Base-by-base conservation (phyloP, 2,113 vertebrate species). In the Phodopus roborovskii region DNA sequence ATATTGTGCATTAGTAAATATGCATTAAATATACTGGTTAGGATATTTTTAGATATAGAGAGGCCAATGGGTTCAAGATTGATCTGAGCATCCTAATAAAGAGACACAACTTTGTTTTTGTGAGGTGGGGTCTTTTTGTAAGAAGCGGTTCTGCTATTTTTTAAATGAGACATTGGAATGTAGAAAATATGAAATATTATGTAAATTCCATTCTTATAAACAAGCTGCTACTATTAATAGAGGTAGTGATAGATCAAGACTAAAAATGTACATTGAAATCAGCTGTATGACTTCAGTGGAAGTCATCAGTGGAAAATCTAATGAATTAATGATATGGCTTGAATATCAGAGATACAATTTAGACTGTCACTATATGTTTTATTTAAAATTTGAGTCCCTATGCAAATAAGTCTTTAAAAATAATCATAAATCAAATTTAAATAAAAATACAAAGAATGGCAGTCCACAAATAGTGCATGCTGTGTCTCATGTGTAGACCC, bases 241-340 rank as follows among this genome's bases (percentile, higher is more conserved):
- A 97, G 66, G 91, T 97, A 97, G 95, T 98, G 97, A 98, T 77
- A 87, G 96, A 97, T 91, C 90, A 85, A 97, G 12, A 88, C 74
- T 88, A 77, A 98, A 98, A 98, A 97, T 97, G 97, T 78, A 33
- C 79, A 97, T 97, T 96, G 70, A 95, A 81, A 92, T 97, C 58
- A 94, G 71, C 64, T 88, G 68, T 74, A 62, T 22, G 50, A 95
- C 74, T 95, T 96, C 50, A 95, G 28, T 96, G 97, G 97, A 98
- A 98, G 98, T 98, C 92, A 97, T 95, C 87, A 73, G 42, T 93
- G 96, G 96, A 82, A 64, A 98, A 97, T 22, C 66, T 97, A 98
- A 98, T 97, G 88, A 98, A 98, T 98, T 98, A 98, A 97, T 98
- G 97, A 98, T 97, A 79, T 95, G 97, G 97, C 95, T 95, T 98